phyloP scores from a whole-genome alignment of 1,140 invertebrate genomes.

The Pomacea maculata region DNA sequence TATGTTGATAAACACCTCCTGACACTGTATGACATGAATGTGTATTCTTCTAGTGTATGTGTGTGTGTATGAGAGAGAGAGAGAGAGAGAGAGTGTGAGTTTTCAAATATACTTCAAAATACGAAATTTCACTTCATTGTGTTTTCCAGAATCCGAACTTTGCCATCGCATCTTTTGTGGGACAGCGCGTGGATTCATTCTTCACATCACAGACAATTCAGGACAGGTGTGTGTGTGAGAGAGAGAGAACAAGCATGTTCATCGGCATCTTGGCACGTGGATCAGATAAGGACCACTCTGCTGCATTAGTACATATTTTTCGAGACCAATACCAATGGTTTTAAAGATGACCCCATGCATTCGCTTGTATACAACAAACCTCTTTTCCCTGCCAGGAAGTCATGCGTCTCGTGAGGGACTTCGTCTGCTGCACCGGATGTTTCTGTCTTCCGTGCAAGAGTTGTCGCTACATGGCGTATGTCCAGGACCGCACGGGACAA shows the following conservation, averaged over 20 bases:
- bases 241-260: background rate
- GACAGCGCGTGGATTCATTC: constrained; percentile 80
- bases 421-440: constrained; percentile 73
- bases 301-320: too few relatives aligned
- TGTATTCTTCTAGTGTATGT: background rate
- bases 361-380: too few relatives aligned
- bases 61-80: background rate
- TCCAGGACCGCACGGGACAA: constrained; percentile 55
- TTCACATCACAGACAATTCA: constrained; percentile 82
- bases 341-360: background rate
- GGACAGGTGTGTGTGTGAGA: background rate
- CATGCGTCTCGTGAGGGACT: constrained; percentile 69
- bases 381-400: constrained; percentile 26
- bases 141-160: constrained; percentile 59
- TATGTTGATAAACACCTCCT: background rate
- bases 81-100: too few relatives aligned
- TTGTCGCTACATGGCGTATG: constrained; percentile 19
- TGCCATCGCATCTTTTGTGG: constrained; percentile 83
- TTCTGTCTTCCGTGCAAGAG: constrained; percentile 83
- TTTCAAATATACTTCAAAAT: background rate
- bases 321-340: background rate
- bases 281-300: too few relatives aligned
- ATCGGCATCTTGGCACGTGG: background rate
- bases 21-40: background rate
- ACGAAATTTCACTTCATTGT: background rate